Percentiles rank a stretch among this genome's conserved stretches.
Evolutionary conservation across 2,797 vertebrate species (phyloP).

Genomic region (Paramormyrops hopkinsi): DNA sequence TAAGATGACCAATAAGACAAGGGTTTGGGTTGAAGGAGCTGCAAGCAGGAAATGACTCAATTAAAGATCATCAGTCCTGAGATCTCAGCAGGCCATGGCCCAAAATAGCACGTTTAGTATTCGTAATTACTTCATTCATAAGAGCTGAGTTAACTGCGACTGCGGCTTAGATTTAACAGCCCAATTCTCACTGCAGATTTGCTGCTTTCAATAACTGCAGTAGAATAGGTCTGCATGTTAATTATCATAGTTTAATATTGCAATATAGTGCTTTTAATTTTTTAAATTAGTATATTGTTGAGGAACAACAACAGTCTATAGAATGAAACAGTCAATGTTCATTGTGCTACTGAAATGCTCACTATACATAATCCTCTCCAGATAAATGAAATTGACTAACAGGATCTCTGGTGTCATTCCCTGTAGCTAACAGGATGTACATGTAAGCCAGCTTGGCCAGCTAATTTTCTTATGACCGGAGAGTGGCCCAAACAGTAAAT

Average conservation of each 20-base stretch:
- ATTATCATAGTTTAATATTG: neutral
- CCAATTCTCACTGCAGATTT: neutral
- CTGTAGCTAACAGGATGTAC: neutral
- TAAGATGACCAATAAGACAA: neutral
- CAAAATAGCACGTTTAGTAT: neutral
- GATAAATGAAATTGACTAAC: neutral
- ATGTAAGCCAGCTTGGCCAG: neutral
- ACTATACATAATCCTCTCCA: neutral
- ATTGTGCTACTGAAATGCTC: neutral
- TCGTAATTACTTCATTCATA: neutral
- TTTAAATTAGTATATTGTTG: neutral
- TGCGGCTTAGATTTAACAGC: neutral
- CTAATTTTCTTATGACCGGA: neutral
- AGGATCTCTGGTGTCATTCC: neutral
- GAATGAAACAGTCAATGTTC: neutral
- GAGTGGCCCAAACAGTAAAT: neutral
- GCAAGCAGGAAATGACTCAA: conserved; percentile 4
- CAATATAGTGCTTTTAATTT: neutral
- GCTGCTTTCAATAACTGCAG: neutral
- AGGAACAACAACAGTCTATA: neutral
- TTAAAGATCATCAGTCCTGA: neutral
- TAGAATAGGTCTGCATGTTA: neutral
- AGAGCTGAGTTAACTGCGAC: neutral
- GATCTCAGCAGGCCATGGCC: neutral
- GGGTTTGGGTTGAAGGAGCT: neutral